Evolutionary conservation across 2,888 invertebrate genomes (phyloP).

Genomic region (Creontiades dilutus): DNA sequence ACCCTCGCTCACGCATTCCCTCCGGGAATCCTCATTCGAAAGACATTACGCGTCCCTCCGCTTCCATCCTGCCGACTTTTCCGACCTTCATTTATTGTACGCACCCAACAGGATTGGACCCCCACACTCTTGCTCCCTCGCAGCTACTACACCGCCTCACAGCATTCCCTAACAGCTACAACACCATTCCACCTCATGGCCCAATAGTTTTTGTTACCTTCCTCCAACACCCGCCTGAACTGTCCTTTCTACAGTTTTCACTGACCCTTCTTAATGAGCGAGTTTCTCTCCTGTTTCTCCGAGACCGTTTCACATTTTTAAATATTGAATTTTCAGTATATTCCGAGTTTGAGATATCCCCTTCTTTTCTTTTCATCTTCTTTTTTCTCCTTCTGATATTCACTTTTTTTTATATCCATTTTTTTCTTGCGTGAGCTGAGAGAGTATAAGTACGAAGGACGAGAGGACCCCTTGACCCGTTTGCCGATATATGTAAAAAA

Average conservation of each 20-base stretch:
- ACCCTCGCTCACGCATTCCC: conserved; percentile 7
- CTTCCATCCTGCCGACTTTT: conserved; percentile 33
- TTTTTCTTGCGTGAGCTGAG: background rate
- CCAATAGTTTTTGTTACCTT: conserved; percentile 36
- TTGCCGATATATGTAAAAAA: conserved; percentile 38
- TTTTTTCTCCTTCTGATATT: background rate
- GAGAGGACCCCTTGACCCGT: conserved; percentile 38
- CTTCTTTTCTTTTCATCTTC: background rate
- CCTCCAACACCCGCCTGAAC: conserved; percentile 6
- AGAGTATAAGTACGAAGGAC: background rate
- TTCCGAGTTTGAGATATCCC: background rate
- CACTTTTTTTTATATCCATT: conserved; percentile 18
- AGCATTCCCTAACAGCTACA: no score
- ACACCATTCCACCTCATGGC: background rate
- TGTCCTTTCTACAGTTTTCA: background rate
- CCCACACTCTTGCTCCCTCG: background rate
- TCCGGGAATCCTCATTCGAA: conserved; percentile 1
- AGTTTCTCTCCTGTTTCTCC: background rate
- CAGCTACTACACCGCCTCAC: no score
- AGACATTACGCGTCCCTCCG: conserved; percentile 35
- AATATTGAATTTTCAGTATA: conserved; percentile 60
- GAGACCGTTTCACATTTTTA: conserved; percentile 9
- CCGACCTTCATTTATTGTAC: conserved; percentile 43
- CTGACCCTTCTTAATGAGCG: background rate
- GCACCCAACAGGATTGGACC: conserved; percentile 18